Evolutionary conservation across 30 jellyfish, hydroid and myxozoan genomes (phyloP), one percentile per base, ranked within the genome.

Genomic region (Catostylus mosaicus): DNA sequence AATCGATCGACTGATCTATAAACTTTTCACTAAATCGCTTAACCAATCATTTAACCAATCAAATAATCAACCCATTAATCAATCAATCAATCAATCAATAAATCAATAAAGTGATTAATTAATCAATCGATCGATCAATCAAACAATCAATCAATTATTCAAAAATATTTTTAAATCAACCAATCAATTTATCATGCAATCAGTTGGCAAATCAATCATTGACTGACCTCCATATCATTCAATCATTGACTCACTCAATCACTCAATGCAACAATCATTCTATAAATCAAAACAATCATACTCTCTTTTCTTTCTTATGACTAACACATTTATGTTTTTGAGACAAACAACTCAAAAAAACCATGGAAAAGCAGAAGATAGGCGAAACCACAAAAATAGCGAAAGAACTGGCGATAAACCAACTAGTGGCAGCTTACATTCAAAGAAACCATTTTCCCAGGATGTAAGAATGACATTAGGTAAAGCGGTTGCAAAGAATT

Each of bases 331-430:
- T 2, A 1, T 59, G 71, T n/a, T 59, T 59, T 23, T n/a, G n/a
- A n/a, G 40, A 12, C n/a, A 3, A 59, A 2, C 71, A 36, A 16
- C 24, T 59, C 7, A 59, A 12, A 9, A 59, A 16, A 59, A 9
- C 29, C n/a, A n/a, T n/a, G n/a, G n/a, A n/a, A n/a, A n/a, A n/a
- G n/a, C n/a, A n/a, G n/a, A n/a, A n/a, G n/a, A n/a, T n/a, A n/a
- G n/a, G 12, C n/a, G 78, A 32, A 33, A 32, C 56, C 60, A 66
- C 78, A 66, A 69, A 69, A 3, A 40, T 3, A 34, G 16, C 71
- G 24, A 43, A 43, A 59, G 63, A 50, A 50, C 14, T 27, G 20
- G 63, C 63, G 27, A 50, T 2, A 50, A 18, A 18, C 18, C 63
- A 50, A 50, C 24, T 3, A 3, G 20, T 5, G 24, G 2, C 24